A percentile compares a stretch with the other conserved stretches of the same genome.
These are phyloP conservation scores for Heterotis niloticus DNA, from an alignment of 2,113 vertebrate species.

Conservation along the genomic window DNA sequence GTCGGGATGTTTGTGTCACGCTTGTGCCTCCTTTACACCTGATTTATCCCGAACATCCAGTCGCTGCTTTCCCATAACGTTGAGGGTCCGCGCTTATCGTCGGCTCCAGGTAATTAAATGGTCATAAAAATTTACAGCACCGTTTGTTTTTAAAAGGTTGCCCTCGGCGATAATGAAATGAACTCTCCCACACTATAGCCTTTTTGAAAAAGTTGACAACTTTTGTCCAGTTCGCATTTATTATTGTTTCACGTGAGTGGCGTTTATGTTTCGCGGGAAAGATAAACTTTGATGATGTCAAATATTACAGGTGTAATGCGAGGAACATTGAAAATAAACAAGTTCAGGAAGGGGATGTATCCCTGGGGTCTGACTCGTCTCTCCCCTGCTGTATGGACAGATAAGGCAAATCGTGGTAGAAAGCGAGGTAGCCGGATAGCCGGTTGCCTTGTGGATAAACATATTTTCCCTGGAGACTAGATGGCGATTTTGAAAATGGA, in stretches of 20 bases:
- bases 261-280: neutral
- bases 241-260: neutral
- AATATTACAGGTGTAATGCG: constrained; percentile 14
- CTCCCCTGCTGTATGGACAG: constrained; percentile 16
- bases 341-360: constrained; percentile 22
- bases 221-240: neutral
- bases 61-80: neutral
- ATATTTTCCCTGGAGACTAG: neutral
- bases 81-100: neutral
- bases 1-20: neutral
- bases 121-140: neutral
- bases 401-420: constrained; percentile 20
- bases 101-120: neutral
- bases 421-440: neutral
- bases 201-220: neutral
- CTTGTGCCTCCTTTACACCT: neutral
- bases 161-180: neutral
- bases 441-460: constrained; percentile 6
- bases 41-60: neutral
- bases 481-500: neutral
- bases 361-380: neutral
- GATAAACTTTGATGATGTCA: constrained; percentile 14
- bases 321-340: constrained; percentile 19
- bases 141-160: constrained; percentile 7
- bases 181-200: neutral